A percentile compares a stretch with the other conserved stretches of the same genome.
Conservation (phyloP, 2,797 vertebrate genomes). For the Champsocephalus esox region DNA sequence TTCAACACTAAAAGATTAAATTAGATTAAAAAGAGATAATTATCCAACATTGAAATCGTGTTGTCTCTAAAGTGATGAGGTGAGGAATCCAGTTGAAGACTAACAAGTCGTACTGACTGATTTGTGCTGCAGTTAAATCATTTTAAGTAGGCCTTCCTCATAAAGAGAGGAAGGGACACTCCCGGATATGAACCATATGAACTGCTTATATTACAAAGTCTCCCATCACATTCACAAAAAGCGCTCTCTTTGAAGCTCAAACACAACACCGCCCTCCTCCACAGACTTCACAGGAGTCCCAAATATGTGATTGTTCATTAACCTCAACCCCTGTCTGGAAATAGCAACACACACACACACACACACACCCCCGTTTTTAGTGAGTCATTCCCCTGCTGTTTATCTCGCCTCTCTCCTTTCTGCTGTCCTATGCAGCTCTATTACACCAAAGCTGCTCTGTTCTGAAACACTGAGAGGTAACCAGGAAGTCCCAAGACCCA, state of each 20-base stretch:
- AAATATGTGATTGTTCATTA: constrained; percentile 81
- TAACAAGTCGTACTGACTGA: not conserved
- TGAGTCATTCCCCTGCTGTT: constrained; percentile 29
- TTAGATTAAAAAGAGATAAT: not conserved
- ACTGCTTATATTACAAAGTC: constrained; percentile 30
- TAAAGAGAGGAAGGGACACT: constrained; percentile 2
- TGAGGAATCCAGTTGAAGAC: not conserved
- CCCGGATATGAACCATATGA: constrained; percentile 18
- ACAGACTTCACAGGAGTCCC: constrained; percentile 53
- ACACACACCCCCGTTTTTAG: constrained; percentile 27
- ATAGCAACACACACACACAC: constrained; percentile 57
- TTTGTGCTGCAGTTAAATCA: constrained; percentile 20
- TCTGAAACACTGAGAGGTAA: not conserved
- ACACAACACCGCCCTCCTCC: not conserved
- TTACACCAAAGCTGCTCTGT: not conserved
- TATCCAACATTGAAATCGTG: not conserved
- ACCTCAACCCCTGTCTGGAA: constrained; percentile 72
- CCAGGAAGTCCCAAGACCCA: constrained; percentile 9
- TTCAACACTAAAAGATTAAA: too few relatives aligned
- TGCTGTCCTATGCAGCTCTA: constrained; percentile 1
- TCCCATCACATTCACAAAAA: constrained; percentile 22
- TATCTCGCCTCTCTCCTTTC: constrained; percentile 16
- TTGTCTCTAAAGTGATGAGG: constrained; percentile 5
- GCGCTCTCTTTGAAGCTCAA: constrained; percentile 38
- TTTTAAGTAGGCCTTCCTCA: not conserved